Evolutionary conservation across 1,140 invertebrate genomes (phyloP), one percentile per base, ranked within the genome.

Genomic region (Helicoverpa armigera): DNA sequence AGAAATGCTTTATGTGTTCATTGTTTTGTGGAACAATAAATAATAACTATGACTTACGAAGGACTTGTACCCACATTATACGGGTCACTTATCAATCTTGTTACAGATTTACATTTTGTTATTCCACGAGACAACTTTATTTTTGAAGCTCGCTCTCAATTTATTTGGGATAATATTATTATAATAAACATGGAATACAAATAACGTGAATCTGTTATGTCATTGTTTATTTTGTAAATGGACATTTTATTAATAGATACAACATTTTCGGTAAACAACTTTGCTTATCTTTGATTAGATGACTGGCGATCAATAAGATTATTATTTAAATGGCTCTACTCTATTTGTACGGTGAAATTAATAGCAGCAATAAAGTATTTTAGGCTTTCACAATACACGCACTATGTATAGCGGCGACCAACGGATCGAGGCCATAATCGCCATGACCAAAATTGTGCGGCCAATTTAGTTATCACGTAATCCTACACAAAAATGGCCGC

Each of bases 1-100:
- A 87, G 86, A 91, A 91, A 91, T 90, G 90, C 87, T 93, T 92
- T 93, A 93, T 91, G 86, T 89, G 89, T 90, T 87, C 89, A 92
- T 94, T 94, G 91, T 94, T 87, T 88, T 85, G 89, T 91, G 87
- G 82, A 88, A 94, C 87, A 90, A 93, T 94, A 92, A 92, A 92
- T 90, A 88, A 88, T 85, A 84, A 82, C 80, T 79, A 82, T 84
- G 80, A 84, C 82, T 87, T 83, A 87, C 85, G 84, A 79, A 89
- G 83, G 35, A 51, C 12, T 16, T 50, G 48, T 58, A 35, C 53
- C 51, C 35, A 88, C 83, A 84, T 85, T 80, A 78, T 53, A 80
- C 65, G 61, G 73, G 51, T 63, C 50, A 61, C 56, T 75, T 63
- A 51, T 75, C 73, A 74, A 85, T 67, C 63, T 83, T 58, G 29